A percentile compares a stretch with the other conserved stretches of the same genome.
phyloP scores from a whole-genome alignment of 2,797 vertebrate species.

The Lindbergichthys nudifrons region DNA sequence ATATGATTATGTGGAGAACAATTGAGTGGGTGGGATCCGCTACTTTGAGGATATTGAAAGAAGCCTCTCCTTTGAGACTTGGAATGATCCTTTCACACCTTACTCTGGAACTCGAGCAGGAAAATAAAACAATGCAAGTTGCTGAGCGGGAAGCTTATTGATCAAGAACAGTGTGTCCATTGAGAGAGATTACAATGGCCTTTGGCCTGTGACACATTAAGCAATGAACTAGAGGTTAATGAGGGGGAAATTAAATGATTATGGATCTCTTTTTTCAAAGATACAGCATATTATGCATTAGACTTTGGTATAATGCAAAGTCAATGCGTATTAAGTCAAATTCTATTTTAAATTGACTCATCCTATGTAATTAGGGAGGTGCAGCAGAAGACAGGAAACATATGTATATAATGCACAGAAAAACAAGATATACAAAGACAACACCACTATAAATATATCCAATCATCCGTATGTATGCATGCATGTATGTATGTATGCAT shows the following conservation, averaged over 20 bases:
- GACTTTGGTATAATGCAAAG: conserved; percentile 52
- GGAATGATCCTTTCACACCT: conserved; percentile 88
- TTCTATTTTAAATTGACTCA: conserved; percentile 41
- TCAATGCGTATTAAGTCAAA: conserved; percentile 51
- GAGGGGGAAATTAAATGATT: conserved; percentile 77
- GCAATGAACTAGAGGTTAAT: conserved; percentile 83
- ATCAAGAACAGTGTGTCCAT: conserved; percentile 83
- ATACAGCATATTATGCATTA: conserved; percentile 61
- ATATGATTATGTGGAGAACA: conserved; percentile 87
- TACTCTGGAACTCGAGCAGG: conserved; percentile 79
- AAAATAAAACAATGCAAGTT: conserved; percentile 84
- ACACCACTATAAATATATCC: background rate
- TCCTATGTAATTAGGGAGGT: conserved; percentile 5
- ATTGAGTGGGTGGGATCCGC: conserved; percentile 81
- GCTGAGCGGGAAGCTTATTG: conserved; percentile 82
- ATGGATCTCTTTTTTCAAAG: conserved; percentile 64
- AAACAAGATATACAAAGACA: background rate
- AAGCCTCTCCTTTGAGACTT: conserved; percentile 82
- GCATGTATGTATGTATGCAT: too few species aligned
- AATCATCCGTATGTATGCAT: too few species aligned
- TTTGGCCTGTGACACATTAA: conserved; percentile 82
- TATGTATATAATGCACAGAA: background rate
- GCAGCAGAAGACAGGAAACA: background rate
- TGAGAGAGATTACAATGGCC: conserved; percentile 86
- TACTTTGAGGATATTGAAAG: conserved; percentile 85